Conservation (phyloP, 2,797 vertebrate genomes). For the Thamnophis elegans region DNA sequence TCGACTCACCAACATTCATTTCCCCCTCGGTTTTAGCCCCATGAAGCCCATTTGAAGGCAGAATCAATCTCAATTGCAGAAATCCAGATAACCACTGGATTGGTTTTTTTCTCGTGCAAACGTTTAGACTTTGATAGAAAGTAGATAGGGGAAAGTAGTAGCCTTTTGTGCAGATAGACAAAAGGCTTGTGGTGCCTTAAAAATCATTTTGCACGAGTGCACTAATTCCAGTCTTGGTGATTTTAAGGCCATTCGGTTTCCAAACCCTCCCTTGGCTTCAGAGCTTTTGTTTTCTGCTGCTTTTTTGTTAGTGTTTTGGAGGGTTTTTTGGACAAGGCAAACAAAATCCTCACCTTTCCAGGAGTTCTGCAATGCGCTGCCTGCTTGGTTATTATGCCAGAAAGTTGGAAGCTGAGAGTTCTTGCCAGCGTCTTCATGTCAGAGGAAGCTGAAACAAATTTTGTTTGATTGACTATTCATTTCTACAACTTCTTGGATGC, state of each 20-base stretch:
- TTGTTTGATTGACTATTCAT: background rate
- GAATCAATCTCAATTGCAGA: background rate
- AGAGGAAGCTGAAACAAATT: background rate
- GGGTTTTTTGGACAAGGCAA: background rate
- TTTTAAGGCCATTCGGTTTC: background rate
- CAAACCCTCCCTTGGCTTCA: background rate
- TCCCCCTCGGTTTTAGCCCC: background rate
- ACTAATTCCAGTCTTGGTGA: background rate
- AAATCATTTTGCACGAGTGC: background rate
- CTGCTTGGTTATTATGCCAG: background rate
- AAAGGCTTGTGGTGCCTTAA: background rate
- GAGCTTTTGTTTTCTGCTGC: background rate
- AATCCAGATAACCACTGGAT: background rate
- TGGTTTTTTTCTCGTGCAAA: background rate
- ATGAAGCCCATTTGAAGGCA: background rate
- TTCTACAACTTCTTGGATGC: background rate
- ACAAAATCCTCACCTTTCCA: background rate
- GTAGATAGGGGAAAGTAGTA: background rate
- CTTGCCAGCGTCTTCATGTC: background rate
- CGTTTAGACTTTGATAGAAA: background rate
- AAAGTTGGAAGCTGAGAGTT: background rate
- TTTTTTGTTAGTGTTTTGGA: background rate
- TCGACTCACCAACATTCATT: background rate
- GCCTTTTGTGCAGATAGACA: background rate
- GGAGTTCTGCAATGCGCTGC: background rate